phyloP scores from a whole-genome alignment of 1,140 invertebrate genomes.

The Mesaphorura yosii region DNA sequence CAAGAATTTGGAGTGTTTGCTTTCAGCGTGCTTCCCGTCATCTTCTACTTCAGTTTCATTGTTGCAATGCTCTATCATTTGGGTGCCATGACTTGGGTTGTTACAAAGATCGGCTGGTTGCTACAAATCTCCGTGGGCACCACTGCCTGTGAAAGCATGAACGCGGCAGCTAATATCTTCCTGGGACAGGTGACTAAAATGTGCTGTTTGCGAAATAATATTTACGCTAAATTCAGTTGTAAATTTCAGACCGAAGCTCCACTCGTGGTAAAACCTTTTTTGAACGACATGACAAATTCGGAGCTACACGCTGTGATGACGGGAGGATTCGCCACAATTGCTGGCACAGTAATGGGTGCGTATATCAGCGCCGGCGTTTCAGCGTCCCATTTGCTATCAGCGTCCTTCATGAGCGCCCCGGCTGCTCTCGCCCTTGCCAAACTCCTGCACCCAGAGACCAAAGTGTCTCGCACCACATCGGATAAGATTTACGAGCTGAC shows the following conservation, averaged over 20 bases:
- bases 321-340: constrained; percentile 75
- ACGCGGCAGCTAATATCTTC: constrained; percentile 48
- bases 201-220: neutral
- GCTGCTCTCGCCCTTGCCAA: constrained; percentile 71
- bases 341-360: constrained; percentile 79
- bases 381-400: constrained; percentile 69
- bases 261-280: constrained; percentile 72
- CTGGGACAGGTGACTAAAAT: constrained; percentile 14
- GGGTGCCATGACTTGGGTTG: constrained; percentile 72
- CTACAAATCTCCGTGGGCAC: constrained; percentile 63
- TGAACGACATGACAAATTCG: constrained; percentile 65
- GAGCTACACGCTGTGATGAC: constrained; percentile 90
- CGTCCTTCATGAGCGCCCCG: constrained; percentile 64
- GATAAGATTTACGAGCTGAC: neutral
- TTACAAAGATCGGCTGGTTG: constrained; percentile 65
- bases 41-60: constrained; percentile 81
- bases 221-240: neutral
- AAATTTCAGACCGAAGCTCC: constrained; percentile 76
- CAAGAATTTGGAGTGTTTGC: neutral
- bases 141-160: constrained; percentile 82
- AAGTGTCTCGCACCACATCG: constrained; percentile 55
- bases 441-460: constrained; percentile 79
- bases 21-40: constrained; percentile 53
- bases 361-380: constrained; percentile 83
- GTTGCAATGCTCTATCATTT: constrained; percentile 77